Base-by-base conservation (phyloP, 2,113 vertebrate genomes). In the Oncorhynchus kisutch region DNA sequence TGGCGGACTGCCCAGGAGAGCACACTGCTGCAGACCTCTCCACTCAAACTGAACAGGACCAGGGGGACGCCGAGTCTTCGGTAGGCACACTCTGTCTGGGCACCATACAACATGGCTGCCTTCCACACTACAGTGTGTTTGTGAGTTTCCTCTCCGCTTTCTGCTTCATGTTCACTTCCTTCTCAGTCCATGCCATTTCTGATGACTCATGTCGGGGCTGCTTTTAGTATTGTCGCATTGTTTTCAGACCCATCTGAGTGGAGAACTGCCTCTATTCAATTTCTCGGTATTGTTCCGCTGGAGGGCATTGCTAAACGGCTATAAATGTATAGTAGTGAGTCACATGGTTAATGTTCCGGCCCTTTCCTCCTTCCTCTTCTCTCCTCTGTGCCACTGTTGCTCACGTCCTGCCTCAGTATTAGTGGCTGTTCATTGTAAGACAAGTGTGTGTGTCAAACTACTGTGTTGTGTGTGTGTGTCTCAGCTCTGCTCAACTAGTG, bases 301-400 rank as follows among this genome's bases (percentile, higher is more conserved):
- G 57, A 48, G 78, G 83, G 78, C 76, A 75, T 67, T 48, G 64
- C 72, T 71, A 24, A 54, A 54, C 31, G 80, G 57, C 84, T 85
- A 14, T 90, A 87, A 87, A 80, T 39, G 62, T 77, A 39, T 60
- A 70, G 25, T 29, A 72, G 78, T 82, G 77, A 78, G 83, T 88
- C 86, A 89, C 70, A 29, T 72, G 39, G 70, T 73, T 62, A 81
- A 83, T 80, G 77, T 70, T 84, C 87, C 16, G 16, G 16, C 51
- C 80, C 81, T 83, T 89, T 89, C 88, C 90, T 87, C 86, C 67
- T 54, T 59, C 31, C 60, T 86, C 68, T 20, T 16, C 45, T 66
- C n/a, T 27, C 9, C 31, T 24, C 45, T 66, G 60, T 27, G 3
- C 31, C 29, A 34, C 71, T 71, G 70, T 66, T 66, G 22, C 22